These are phyloP conservation scores for Idaea dimidiata DNA, from an alignment of 2,888 invertebrate species.

Conservation along the genomic window DNA sequence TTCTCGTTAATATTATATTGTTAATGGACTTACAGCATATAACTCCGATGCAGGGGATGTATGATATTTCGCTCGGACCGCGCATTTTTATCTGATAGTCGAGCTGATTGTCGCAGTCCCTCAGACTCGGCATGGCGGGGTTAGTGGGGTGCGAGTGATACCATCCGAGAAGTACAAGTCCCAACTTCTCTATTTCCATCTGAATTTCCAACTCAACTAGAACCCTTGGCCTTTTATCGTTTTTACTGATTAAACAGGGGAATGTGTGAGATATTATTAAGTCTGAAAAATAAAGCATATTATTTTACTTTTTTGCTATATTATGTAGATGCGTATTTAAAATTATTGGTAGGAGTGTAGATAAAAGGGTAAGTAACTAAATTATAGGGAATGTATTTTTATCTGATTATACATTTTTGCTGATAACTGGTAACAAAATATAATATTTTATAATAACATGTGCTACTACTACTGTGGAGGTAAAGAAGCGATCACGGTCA, in stretches of 20 bases:
- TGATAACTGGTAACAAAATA: too few relatives aligned
- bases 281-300: constrained; percentile 79
- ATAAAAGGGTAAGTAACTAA: too few relatives aligned
- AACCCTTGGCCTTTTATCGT: constrained; percentile 87
- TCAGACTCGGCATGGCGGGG: constrained; percentile 91
- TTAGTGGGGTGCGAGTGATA: constrained; percentile 96
- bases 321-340: too few relatives aligned
- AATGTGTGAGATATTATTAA: constrained; percentile 93
- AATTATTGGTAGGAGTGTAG: too few relatives aligned
- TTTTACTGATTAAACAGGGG: constrained; percentile 91
- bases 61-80: constrained; percentile 94
- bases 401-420: too few relatives aligned
- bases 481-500: too few relatives aligned
- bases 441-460: too few relatives aligned
- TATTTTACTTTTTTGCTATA: not conserved
- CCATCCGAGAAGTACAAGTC: constrained; percentile 94
- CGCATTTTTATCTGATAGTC: constrained; percentile 98
- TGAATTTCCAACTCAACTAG: constrained; percentile 91
- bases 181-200: constrained; percentile 89
- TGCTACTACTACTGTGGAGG: too few relatives aligned
- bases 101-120: constrained; percentile 95
- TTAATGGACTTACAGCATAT: constrained; percentile 89
- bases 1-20: not conserved
- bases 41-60: constrained; percentile 94
- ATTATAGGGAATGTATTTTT: too few relatives aligned